These are phyloP conservation scores for Centropyge bicolor DNA, from an alignment of 2,797 vertebrate genomes.

Conservation along the genomic window DNA sequence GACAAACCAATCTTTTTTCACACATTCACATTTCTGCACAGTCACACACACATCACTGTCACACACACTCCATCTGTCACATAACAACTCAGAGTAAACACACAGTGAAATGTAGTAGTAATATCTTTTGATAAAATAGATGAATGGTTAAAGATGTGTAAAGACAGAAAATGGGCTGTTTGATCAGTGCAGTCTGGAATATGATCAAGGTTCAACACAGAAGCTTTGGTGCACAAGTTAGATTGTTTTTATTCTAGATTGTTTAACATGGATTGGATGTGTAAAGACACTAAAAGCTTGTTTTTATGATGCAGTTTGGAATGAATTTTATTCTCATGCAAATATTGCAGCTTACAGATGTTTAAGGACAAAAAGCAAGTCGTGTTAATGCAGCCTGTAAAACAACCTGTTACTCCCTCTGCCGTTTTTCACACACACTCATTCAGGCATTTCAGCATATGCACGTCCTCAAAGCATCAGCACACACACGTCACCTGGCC, in stretches of 20 bases:
- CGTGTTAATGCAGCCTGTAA: background rate
- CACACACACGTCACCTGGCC: background rate
- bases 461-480: background rate
- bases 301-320: background rate
- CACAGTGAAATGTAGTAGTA: background rate
- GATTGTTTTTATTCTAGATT: background rate
- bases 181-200: background rate
- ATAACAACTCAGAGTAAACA: background rate
- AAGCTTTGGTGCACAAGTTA: background rate
- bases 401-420: conserved; percentile 20
- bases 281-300: background rate
- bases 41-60: background rate
- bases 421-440: background rate
- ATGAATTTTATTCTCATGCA: background rate
- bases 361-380: background rate
- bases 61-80: background rate
- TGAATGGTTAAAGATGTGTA: too few relatives aligned
- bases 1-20: background rate
- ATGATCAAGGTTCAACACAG: background rate
- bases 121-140: too few relatives aligned
- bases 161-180: background rate
- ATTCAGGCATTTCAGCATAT: background rate
- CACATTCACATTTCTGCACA: background rate
- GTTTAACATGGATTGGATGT: background rate
- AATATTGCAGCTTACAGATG: background rate